phyloP scores from a whole-genome alignment of 1,140 invertebrate genomes.

The Zaprionus kolodkinae region DNA sequence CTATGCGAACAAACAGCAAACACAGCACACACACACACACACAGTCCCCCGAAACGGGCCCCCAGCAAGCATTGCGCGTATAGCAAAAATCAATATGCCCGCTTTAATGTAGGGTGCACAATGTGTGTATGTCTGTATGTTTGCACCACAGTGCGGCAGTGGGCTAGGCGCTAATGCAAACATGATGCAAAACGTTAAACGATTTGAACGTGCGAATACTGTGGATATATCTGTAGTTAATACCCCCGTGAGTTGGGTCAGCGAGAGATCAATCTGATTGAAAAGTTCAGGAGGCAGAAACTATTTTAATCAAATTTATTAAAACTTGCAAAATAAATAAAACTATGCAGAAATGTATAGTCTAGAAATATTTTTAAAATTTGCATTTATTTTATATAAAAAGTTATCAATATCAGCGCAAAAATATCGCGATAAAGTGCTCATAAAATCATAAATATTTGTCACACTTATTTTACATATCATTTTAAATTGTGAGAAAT shows the following conservation, averaged over 20 bases:
- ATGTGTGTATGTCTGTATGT: background rate
- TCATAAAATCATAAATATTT: background rate
- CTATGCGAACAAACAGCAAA: constrained; percentile 50
- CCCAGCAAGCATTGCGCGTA: constrained; percentile 26
- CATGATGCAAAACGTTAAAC: constrained; percentile 33
- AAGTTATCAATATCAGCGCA: too few relatives aligned
- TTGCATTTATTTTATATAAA: background rate
- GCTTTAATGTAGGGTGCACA: constrained; percentile 36
- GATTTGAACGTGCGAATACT: constrained; percentile 29
- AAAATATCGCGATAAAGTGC: too few relatives aligned
- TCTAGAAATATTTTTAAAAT: background rate
- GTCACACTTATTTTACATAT: too few relatives aligned
- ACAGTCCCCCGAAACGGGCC: constrained; percentile 39
- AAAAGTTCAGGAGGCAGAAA: background rate
- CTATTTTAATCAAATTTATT: background rate
- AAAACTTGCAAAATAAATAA: background rate
- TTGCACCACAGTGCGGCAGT: constrained; percentile 35
- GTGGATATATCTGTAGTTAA: constrained; percentile 10
- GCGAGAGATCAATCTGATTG: constrained; percentile 1
- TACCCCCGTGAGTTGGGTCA: background rate
- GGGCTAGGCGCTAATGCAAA: constrained; percentile 42
- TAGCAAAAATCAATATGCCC: constrained; percentile 40
- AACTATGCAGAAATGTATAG: too few relatives aligned
- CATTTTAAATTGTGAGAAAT: too few relatives aligned
- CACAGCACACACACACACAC: constrained; percentile 12